Evolutionary conservation across 1,140 invertebrate genomes (phyloP).

Genomic region (Vollenhovia emeryi): DNA sequence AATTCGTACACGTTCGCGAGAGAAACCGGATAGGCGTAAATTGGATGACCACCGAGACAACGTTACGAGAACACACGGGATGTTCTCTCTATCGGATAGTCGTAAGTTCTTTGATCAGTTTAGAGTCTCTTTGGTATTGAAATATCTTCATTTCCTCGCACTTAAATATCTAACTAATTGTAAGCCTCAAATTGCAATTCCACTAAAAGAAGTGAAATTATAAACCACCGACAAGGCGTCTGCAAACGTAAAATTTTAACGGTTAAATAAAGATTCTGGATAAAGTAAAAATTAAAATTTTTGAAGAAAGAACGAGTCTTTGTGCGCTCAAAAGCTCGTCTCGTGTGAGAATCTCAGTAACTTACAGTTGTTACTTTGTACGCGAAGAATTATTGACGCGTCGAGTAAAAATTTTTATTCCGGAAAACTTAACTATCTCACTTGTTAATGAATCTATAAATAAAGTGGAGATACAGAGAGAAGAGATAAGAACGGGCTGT

Average conservation of each 20-base stretch:
- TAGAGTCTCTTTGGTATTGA: neutral
- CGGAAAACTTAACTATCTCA: neutral
- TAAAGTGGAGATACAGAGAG: neutral
- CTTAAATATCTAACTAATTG: neutral
- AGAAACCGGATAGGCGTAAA: constrained; percentile 50
- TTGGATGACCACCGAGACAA: constrained; percentile 32
- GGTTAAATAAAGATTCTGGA: neutral
- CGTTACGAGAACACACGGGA: neutral
- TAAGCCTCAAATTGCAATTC: neutral
- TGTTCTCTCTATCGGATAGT: neutral
- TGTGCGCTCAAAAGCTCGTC: neutral
- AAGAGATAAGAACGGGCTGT: neutral
- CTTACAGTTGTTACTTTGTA: neutral
- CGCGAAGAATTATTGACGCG: neutral
- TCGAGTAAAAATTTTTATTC: neutral
- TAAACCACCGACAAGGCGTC: neutral
- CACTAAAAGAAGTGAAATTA: neutral
- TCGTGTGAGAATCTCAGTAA: neutral
- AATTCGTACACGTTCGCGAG: constrained; percentile 41
- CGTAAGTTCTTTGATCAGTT: neutral
- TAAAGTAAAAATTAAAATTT: neutral
- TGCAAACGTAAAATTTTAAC: neutral
- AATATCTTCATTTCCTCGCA: neutral
- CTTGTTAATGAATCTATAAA: constrained; percentile 7
- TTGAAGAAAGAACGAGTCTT: neutral